Conservation (phyloP, 2,888 invertebrate genomes). For the Eupithecia abbreviata region DNA sequence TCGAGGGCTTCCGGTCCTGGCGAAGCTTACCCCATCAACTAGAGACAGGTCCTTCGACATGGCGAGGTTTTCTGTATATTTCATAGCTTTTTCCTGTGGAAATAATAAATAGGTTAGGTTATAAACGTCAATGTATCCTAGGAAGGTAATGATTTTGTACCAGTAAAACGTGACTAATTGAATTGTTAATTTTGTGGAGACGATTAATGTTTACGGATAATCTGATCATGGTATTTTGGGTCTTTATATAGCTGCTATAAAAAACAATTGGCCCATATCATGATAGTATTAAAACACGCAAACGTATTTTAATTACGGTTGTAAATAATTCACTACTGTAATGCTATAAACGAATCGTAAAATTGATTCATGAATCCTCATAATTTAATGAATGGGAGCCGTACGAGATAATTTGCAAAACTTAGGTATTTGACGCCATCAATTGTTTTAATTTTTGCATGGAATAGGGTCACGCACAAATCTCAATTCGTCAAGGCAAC, state of each 20-base stretch:
- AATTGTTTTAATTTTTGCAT: neutral
- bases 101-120: neutral
- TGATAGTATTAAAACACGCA: slow-evolving; percentile 15
- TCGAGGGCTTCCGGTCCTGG: slow-evolving; percentile 72
- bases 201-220: neutral
- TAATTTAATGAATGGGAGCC: neutral
- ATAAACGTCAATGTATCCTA: neutral
- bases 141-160: neutral
- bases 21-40: slow-evolving; percentile 72
- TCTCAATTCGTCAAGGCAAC: neutral
- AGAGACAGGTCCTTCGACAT: slow-evolving; percentile 72
- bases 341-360: slow-evolving; percentile 21
- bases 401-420: neutral
- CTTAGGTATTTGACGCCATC: neutral
- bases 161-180: neutral
- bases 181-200: neutral
- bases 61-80: slow-evolving; percentile 75
- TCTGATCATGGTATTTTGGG: neutral
- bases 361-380: slow-evolving; percentile 15
- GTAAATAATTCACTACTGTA: slow-evolving; percentile 13
- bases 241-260: neutral
- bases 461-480: neutral
- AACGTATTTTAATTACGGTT: slow-evolving; percentile 15
- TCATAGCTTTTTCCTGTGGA: slow-evolving; percentile 78
- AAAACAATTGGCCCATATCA: neutral